Conservation (phyloP, 2,797 vertebrate species). For the Perdix hodgsoniae region DNA sequence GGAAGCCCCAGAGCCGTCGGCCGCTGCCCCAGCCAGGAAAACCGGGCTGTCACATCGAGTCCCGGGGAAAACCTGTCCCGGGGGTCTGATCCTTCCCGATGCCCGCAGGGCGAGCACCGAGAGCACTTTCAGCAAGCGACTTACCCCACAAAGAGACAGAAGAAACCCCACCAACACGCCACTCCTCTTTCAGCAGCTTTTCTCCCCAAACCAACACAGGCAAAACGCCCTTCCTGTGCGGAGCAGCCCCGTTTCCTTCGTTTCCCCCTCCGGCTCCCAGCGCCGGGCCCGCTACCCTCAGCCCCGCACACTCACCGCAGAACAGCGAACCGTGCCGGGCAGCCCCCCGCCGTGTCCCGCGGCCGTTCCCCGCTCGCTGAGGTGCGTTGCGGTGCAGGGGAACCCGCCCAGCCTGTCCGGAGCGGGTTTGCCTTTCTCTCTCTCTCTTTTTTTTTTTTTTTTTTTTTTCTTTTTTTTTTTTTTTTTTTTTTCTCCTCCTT, state of each 20-base stretch:
- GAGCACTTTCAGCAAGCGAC: neutral
- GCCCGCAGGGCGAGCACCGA: rapidly evolving
- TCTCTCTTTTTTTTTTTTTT: neutral
- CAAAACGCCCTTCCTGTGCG: neutral
- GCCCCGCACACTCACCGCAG: neutral
- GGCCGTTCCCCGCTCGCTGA: neutral
- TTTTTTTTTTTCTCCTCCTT: neutral
- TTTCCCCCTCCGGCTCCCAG: neutral
- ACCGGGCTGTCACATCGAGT: too few relatives aligned
- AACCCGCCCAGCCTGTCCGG: conserved; percentile 31
- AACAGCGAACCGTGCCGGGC: neutral
- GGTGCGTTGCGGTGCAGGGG: neutral
- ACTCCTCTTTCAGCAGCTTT: rapidly evolving
- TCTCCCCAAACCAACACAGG: rapidly evolving
- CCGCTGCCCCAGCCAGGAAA: too few relatives aligned
- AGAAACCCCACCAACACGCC: rapidly evolving
- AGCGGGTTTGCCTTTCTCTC: neutral
- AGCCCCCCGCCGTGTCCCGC: neutral
- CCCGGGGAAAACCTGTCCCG: neutral
- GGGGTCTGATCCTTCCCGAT: neutral
- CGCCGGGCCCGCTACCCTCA: neutral
- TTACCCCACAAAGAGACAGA: neutral
- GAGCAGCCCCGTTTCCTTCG: neutral
- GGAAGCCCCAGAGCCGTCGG: neutral
- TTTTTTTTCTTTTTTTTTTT: neutral